Percentiles rank a stretch among this genome's conserved stretches.
Conservation (phyloP, 2,797 vertebrate species). For the Darevskia mixta region DNA sequence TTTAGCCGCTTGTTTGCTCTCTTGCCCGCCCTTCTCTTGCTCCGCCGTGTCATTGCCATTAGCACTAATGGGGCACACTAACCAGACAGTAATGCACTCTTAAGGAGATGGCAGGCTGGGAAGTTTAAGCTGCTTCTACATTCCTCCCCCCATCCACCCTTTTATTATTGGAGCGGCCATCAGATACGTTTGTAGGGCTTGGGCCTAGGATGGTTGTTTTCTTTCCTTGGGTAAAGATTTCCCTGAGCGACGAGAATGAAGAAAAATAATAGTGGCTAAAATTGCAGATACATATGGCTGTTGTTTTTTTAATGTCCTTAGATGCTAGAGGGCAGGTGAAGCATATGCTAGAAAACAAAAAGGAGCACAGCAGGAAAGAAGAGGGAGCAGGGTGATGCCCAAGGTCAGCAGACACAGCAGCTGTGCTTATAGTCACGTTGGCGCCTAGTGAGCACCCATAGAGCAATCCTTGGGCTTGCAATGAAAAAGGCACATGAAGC, state of each 20-base stretch:
- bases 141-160: background rate
- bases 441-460: background rate
- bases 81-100: background rate
- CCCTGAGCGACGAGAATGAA: background rate
- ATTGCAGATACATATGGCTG: too few species aligned
- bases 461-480: background rate
- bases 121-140: conserved; percentile 25
- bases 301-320: background rate
- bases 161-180: background rate
- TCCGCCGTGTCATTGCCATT: conserved; percentile 29
- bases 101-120: background rate
- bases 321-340: background rate
- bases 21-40: conserved; percentile 23
- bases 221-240: background rate
- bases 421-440: background rate
- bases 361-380: too few species aligned
- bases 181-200: background rate
- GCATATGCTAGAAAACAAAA: background rate
- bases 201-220: background rate
- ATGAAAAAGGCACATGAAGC: background rate
- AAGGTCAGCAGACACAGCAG: background rate
- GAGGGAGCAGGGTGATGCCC: background rate
- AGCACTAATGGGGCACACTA: background rate
- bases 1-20: conserved; percentile 28
- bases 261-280: background rate